phyloP scores from a whole-genome alignment of 2,888 invertebrate genomes.

The Sesamia inferens region DNA sequence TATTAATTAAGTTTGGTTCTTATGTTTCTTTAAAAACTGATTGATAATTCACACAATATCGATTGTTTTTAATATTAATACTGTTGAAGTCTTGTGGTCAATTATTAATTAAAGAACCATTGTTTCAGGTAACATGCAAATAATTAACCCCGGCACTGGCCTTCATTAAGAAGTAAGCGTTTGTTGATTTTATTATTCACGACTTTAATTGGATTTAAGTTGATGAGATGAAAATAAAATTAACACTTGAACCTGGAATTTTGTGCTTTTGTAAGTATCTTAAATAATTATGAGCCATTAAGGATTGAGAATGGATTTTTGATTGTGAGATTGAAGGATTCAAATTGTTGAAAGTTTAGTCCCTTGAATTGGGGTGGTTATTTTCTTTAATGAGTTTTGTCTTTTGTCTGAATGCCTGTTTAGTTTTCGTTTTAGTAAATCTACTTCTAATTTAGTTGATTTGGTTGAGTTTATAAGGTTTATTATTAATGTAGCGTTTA shows the following conservation, averaged over 20 bases:
- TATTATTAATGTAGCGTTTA: neutral
- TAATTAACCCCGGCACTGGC: conserved; percentile 58
- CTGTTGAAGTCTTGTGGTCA: conserved; percentile 40
- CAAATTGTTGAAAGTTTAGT: conserved; percentile 21
- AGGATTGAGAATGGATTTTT: conserved; percentile 34
- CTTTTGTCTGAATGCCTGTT: neutral
- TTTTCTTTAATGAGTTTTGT: conserved; percentile 7
- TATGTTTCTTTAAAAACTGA: neutral
- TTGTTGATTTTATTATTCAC: conserved; percentile 63
- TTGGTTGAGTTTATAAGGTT: neutral
- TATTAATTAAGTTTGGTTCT: neutral
- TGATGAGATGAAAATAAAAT: conserved; percentile 57
- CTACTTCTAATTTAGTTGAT: neutral
- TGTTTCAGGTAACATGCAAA: conserved; percentile 68
- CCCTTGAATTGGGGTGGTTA: neutral
- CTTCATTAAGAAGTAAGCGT: conserved; percentile 60
- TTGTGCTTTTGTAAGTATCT: conserved; percentile 44
- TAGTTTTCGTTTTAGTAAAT: neutral
- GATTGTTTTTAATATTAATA: conserved; percentile 10
- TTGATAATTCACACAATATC: neutral
- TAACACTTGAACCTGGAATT: conserved; percentile 37
- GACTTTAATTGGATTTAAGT: conserved; percentile 61
- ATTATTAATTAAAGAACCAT: conserved; percentile 61
- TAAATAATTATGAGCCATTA: conserved; percentile 48
- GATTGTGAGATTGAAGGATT: conserved; percentile 27